Conservation (phyloP, 2,888 invertebrate species). For the Hemistola chrysoprasaria region DNA sequence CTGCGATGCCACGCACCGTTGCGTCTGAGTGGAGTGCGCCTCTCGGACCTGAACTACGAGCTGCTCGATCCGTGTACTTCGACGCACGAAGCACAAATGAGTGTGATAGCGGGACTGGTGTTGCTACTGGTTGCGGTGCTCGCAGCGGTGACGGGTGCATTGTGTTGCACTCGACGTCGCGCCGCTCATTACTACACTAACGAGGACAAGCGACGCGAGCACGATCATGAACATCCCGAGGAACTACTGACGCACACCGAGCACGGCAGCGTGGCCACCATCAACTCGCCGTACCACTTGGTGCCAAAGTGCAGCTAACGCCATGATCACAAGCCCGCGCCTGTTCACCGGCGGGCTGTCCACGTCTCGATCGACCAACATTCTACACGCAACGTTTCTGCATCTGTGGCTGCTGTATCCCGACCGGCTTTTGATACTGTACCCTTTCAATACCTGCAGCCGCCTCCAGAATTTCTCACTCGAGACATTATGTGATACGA, state of each 20-base stretch:
- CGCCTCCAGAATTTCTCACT: slow-evolving; percentile 44
- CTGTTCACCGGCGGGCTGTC: slow-evolving; percentile 22
- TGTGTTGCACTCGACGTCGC: slow-evolving; percentile 86
- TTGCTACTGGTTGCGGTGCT: slow-evolving; percentile 61
- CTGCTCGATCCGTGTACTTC: slow-evolving; percentile 67
- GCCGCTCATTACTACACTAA: slow-evolving; percentile 90
- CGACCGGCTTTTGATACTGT: slow-evolving; percentile 35
- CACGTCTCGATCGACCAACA: slow-evolving; percentile 34
- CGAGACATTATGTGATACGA: slow-evolving; percentile 68
- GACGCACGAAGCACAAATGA: slow-evolving; percentile 81
- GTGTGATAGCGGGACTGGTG: slow-evolving; percentile 76
- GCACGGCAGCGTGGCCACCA: slow-evolving; percentile 64
- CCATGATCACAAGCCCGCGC: slow-evolving; percentile 41
- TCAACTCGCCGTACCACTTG: slow-evolving; percentile 63
- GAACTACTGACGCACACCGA: slow-evolving; percentile 60
- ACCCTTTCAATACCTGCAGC: slow-evolving; percentile 45
- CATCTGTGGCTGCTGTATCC: slow-evolving; percentile 29
- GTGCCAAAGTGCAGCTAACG: slow-evolving; percentile 67
- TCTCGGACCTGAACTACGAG: slow-evolving; percentile 55
- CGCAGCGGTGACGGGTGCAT: slow-evolving; percentile 81
- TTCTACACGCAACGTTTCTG: slow-evolving; percentile 10
- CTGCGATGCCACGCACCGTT: slow-evolving; percentile 83
- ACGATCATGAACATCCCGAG: slow-evolving; percentile 65
- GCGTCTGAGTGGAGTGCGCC: slow-evolving; percentile 68
- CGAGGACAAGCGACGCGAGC: slow-evolving; percentile 84